Percentiles rank a stretch among this genome's conserved stretches.
phyloP scores from a whole-genome alignment of 2,113 vertebrate genomes.

The Probosciger aterrimus region DNA sequence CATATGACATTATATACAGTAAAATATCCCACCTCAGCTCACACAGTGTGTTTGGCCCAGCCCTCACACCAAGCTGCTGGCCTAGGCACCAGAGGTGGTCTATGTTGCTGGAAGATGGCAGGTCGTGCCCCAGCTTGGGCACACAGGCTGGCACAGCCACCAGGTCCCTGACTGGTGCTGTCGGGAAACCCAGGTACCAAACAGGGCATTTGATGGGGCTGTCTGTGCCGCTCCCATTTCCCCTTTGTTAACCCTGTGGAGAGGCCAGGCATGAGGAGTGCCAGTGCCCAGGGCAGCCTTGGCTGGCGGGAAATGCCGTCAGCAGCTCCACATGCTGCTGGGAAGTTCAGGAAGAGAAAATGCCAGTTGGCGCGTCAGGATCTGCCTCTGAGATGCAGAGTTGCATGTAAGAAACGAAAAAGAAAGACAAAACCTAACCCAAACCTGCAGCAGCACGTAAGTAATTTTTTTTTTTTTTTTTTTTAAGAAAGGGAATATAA shows the following conservation, averaged over 20 bases:
- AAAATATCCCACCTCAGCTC: background rate
- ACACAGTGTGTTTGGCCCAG: rapidly evolving
- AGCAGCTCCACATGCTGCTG: too few species aligned
- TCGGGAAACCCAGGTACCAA: background rate
- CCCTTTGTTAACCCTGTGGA: background rate
- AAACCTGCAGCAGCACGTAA: background rate
- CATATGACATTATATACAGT: background rate
- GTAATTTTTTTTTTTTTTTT: too few species aligned
- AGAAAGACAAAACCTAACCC: background rate
- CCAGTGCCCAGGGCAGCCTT: background rate
- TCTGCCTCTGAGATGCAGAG: background rate
- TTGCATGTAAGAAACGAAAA: background rate
- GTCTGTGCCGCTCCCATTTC: background rate
- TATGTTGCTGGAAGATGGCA: rapidly evolving
- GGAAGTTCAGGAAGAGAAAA: background rate
- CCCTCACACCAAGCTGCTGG: background rate
- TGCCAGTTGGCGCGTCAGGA: rapidly evolving
- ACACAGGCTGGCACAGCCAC: background rate
- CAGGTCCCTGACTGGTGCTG: background rate
- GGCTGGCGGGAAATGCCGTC: rapidly evolving
- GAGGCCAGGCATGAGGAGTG: background rate
- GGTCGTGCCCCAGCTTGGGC: background rate
- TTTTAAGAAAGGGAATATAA: background rate
- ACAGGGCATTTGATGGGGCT: background rate
- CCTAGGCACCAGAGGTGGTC: background rate